Evolutionary conservation across 2,113 vertebrate genomes (phyloP).

Genomic region (Pan paniscus): DNA sequence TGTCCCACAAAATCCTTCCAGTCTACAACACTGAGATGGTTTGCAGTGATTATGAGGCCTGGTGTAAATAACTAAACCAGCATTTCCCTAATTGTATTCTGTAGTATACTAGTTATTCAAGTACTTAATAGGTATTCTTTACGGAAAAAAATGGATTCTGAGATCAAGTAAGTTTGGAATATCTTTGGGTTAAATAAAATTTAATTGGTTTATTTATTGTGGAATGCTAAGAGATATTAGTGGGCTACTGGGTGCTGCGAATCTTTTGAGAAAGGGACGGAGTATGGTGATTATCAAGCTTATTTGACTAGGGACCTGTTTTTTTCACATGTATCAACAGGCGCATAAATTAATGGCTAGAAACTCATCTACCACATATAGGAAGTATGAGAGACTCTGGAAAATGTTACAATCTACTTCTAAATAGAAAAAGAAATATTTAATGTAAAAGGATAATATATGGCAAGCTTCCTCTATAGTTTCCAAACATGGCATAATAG

Average conservation of each 20-base stretch:
- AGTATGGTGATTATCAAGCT: not conserved
- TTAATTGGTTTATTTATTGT: not conserved
- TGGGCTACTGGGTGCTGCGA: not conserved
- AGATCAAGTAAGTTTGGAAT: not conserved
- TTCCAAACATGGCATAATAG: not conserved
- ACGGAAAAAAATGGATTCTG: not conserved
- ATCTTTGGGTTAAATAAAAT: not conserved
- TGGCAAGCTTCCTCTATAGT: not conserved
- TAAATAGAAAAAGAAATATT: slow-evolving; percentile 29
- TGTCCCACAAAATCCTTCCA: not conserved
- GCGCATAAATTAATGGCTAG: not conserved
- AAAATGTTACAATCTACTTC: not conserved
- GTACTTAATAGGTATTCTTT: not conserved
- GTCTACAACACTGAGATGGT: not conserved
- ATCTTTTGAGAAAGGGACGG: not conserved
- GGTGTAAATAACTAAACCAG: not conserved
- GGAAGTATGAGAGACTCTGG: not conserved
- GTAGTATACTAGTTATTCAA: not conserved
- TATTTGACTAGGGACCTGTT: not conserved
- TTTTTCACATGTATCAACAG: not conserved
- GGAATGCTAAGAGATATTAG: not conserved
- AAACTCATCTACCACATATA: not conserved
- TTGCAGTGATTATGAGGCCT: not conserved
- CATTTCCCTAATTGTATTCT: not conserved
- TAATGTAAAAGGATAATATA: not conserved